Percentiles rank a stretch among this genome's conserved stretches.
Conservation (phyloP, 2,113 vertebrate species). For the Genyomyrus donnyi region DNA sequence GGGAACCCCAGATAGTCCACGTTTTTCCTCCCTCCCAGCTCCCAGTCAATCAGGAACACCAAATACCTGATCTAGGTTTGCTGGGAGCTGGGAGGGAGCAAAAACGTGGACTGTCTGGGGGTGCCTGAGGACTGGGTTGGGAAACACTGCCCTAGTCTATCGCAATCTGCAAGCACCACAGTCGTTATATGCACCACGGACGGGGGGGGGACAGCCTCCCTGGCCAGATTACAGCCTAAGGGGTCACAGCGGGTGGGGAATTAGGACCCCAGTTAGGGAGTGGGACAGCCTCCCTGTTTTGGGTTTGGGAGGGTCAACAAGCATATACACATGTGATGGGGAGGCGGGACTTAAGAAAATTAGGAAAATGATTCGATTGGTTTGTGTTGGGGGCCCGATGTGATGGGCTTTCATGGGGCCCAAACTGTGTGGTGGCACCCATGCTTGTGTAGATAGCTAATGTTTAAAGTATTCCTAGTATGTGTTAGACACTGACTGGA, state of each 20-base stretch:
- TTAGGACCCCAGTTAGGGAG: too few relatives aligned
- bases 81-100: too few relatives aligned
- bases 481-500: not conserved
- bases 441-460: not conserved
- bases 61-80: too few relatives aligned
- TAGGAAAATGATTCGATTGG: not conserved
- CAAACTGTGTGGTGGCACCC: not conserved
- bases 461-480: not conserved
- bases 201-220: not conserved
- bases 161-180: too few relatives aligned
- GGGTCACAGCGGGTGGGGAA: too few relatives aligned
- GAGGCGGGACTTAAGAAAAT: not conserved
- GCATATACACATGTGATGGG: not conserved
- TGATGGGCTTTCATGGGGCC: not conserved
- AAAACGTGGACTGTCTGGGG: too few relatives aligned
- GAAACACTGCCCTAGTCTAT: too few relatives aligned
- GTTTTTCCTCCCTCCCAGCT: too few relatives aligned
- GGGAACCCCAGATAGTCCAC: too few relatives aligned
- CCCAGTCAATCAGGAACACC: too few relatives aligned
- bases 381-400: not conserved
- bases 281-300: too few relatives aligned
- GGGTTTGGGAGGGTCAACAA: not conserved
- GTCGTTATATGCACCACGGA: not conserved
- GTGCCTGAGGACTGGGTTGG: too few relatives aligned
- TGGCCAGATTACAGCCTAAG: not conserved